Percentiles rank a stretch among this genome's conserved stretches.
phyloP scores from a whole-genome alignment of 2,797 vertebrate species.

The Amblyraja radiata region DNA sequence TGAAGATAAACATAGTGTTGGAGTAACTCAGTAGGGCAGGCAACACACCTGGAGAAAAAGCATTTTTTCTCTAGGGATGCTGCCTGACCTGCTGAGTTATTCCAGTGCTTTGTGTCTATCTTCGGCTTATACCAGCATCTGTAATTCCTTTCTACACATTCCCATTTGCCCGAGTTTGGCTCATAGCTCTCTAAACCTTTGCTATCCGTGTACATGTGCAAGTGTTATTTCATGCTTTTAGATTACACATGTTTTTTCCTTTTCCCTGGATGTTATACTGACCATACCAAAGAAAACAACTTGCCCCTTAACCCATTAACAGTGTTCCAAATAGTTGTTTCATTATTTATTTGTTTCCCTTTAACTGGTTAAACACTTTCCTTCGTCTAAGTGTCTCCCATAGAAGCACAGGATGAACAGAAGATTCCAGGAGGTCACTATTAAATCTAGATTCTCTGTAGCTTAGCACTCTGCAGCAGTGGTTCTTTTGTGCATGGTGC shows the following conservation, averaged over 20 bases:
- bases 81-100: no score
- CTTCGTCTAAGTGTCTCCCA: background rate
- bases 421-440: background rate
- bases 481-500: background rate
- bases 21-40: no score
- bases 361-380: background rate
- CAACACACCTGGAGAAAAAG: no score
- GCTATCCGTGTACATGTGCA: no score
- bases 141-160: no score
- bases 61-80: no score
- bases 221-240: background rate
- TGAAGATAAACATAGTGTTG: no score
- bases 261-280: background rate
- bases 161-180: no score
- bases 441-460: background rate
- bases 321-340: background rate
- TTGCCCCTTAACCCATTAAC: background rate
- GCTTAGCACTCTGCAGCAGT: background rate
- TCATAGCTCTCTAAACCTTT: no score
- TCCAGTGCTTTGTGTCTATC: no score
- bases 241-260: background rate
- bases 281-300: background rate
- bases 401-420: background rate
- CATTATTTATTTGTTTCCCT: no score
- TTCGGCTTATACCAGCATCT: no score